Conservation (phyloP, 2,888 invertebrate genomes). For the Pristionchus mayeri region DNA sequence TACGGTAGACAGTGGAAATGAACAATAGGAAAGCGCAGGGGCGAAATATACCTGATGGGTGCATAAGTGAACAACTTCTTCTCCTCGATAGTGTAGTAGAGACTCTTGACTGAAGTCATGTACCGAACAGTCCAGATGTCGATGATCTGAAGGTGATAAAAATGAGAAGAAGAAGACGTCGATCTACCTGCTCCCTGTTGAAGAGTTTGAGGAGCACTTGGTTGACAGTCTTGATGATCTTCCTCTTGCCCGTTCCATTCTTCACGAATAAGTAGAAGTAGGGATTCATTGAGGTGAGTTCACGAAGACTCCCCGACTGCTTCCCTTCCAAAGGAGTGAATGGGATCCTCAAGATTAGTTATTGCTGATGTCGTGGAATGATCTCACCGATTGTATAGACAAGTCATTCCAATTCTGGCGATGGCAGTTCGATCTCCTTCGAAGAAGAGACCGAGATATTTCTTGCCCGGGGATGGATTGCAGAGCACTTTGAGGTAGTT, state of each 20-base stretch:
- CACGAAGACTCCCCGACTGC: neutral
- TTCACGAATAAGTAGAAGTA: slow-evolving; percentile 27
- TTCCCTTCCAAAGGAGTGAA: slow-evolving; percentile 10
- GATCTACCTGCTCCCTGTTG: neutral
- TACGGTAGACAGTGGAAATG: no score
- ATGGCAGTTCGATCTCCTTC: slow-evolving; percentile 33
- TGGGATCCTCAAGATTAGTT: neutral
- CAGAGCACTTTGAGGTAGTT: neutral
- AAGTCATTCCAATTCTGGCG: neutral
- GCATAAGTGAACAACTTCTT: neutral
- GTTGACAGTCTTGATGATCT: neutral
- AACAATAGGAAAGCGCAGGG: neutral
- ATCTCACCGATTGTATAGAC: slow-evolving; percentile 15
- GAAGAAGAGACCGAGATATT: neutral
- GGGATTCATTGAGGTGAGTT: neutral
- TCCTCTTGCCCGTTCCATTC: neutral
- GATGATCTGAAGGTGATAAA: neutral
- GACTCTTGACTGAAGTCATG: neutral
- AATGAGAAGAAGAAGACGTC: neutral
- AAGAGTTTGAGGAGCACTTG: slow-evolving; percentile 1
- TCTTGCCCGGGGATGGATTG: neutral
- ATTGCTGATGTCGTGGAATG: neutral
- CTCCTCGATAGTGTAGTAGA: neutral
- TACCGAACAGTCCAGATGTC: neutral
- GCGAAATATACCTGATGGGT: neutral